Evolutionary conservation across 2,113 vertebrate genomes (phyloP).

Genomic region (Rhodinocichla rosea): DNA sequence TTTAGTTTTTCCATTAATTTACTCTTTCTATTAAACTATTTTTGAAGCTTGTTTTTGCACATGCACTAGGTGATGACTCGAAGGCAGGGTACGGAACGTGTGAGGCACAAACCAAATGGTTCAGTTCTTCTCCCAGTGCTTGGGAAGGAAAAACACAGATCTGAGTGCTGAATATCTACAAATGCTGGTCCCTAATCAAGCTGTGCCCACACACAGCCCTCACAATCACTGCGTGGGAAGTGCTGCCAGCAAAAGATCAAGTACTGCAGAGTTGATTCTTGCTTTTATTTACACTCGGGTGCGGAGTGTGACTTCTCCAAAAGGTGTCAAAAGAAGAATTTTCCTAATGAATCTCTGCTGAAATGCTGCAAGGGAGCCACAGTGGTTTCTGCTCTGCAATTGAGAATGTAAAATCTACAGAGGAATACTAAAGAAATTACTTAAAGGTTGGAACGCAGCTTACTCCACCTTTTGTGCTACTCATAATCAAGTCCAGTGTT

Average conservation of each 20-base stretch:
- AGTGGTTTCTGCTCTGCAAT: neutral
- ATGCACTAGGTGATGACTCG: conserved; percentile 9
- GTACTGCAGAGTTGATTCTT: neutral
- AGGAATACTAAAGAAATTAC: neutral
- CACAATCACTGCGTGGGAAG: neutral
- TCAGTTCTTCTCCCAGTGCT: neutral
- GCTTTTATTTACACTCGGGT: conserved; percentile 16
- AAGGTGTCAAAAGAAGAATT: conserved; percentile 8
- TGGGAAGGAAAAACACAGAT: neutral
- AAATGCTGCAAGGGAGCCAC: neutral
- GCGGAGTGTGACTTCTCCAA: neutral
- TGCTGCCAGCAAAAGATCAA: conserved; percentile 54
- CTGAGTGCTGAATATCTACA: neutral
- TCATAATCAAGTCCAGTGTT: neutral
- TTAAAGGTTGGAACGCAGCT: neutral
- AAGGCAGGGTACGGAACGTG: neutral
- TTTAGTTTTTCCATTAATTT: conserved; percentile 45
- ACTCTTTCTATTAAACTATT: conserved; percentile 23
- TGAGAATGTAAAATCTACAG: neutral
- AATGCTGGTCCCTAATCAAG: neutral
- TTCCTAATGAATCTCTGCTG: neutral
- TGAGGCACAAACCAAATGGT: conserved; percentile 16
- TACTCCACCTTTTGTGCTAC: neutral
- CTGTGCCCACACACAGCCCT: conserved; percentile 44
- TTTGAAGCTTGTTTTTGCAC: neutral